Evolutionary conservation across 2,888 invertebrate species (phyloP), one percentile per base, ranked within the genome.

Genomic region (Mythimna impura): DNA sequence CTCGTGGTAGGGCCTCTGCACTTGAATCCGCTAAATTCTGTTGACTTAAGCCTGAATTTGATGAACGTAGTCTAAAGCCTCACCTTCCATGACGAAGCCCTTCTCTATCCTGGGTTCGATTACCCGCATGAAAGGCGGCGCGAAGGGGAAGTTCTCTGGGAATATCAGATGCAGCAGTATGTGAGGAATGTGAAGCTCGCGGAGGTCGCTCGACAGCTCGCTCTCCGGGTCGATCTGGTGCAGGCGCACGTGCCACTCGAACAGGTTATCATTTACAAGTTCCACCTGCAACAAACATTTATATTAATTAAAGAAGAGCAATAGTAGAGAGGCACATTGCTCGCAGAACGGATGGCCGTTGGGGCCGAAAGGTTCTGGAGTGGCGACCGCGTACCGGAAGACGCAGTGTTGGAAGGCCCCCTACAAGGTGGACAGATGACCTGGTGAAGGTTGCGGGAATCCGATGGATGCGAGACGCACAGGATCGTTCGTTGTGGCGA

Each of bases 141-240:
- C 98, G 90, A 98, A 98, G 58, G 98, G 98, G 89, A 98, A 98
- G 91, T 98, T 98, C 89, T 98, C 98, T 22, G 98, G 98, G 94
- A 98, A 98, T 82, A 98, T 96, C 86, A 98, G 96, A 92, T 98
- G 98, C 84, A 98, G 96, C 82, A 98, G 96, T 87, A 98, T 98
- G 92, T 97, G 97, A 25, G 97, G 95, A 81, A 98, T 97, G 87
- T 97, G 97, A 80, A 98, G 94, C 91, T 98, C 98, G 71, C 97
- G 97, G 97, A 98, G 97, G 92, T 98, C 98, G 67, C 96, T 97
- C n/a, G 98, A 98, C 85, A 98, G 96, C 83, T 98, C 98, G 90
- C 98, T 98, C 90, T 98, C 98, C 2, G 98, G 97, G 94, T 98
- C 98, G 86, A 98, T 97, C 90, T 97, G 97, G 91, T 97, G 97